Percentiles rank a stretch among this genome's conserved stretches.
Evolutionary conservation across 2,113 vertebrate species (phyloP).

Genomic region (Dasyurus viverrinus): DNA sequence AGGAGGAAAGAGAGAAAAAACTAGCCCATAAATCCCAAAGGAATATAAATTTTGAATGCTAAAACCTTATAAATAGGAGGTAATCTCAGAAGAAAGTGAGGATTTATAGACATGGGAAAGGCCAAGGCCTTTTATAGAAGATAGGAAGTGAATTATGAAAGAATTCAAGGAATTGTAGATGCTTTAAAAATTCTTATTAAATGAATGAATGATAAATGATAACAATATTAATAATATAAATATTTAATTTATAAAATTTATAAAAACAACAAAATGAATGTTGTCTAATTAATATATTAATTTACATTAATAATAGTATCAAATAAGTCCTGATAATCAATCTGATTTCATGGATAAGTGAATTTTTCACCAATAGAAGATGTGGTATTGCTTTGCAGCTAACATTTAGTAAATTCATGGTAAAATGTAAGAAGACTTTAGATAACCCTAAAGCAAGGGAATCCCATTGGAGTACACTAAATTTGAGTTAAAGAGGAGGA

Average conservation of each 20-base stretch:
- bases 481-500: conserved; percentile 16
- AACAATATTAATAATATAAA: background rate
- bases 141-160: background rate
- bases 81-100: background rate
- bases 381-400: background rate
- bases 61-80: background rate
- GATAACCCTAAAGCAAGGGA: background rate
- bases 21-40: too few species aligned
- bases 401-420: conserved; percentile 8
- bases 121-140: background rate
- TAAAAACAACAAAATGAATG: too few species aligned
- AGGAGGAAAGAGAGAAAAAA: too few species aligned
- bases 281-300: background rate
- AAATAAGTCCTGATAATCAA: background rate
- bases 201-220: background rate
- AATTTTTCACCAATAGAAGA: conserved; percentile 10
- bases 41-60: too few species aligned
- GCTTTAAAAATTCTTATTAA: background rate
- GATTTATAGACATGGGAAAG: background rate
- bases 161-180: background rate
- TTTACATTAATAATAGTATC: background rate
- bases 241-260: background rate
- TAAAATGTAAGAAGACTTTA: background rate
- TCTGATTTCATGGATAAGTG: background rate
- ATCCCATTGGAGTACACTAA: background rate